A percentile compares a stretch with the other conserved stretches of the same genome.
Evolutionary conservation across 2,113 vertebrate genomes (phyloP).

Genomic region (Paratilapia polleni): DNA sequence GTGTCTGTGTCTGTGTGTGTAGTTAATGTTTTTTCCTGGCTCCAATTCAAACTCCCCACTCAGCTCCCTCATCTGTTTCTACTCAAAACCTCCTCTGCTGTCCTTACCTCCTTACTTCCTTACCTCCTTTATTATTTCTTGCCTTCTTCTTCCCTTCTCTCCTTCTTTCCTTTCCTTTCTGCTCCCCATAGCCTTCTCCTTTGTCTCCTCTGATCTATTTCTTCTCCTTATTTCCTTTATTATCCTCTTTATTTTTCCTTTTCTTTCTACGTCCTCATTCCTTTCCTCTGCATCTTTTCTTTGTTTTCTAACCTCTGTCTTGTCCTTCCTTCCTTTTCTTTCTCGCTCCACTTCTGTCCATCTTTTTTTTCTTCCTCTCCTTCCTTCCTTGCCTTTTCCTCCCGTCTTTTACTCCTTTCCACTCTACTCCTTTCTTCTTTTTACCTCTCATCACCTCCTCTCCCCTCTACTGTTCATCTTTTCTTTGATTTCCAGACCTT

Average conservation of each 20-base stretch:
- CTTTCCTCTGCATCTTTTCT: neutral
- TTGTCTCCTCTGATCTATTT: neutral
- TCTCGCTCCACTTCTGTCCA: no score
- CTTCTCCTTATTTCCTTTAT: neutral
- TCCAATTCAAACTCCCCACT: neutral
- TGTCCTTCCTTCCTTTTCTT: no score
- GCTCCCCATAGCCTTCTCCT: neutral
- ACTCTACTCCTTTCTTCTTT: no score
- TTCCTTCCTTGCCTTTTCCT: no score
- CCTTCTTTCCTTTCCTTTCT: neutral
- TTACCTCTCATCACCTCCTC: no score
- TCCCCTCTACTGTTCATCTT: neutral
- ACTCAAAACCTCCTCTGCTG: neutral
- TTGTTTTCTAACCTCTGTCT: neutral
- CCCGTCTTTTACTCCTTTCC: neutral
- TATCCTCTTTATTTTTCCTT: neutral
- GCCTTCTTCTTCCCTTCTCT: neutral
- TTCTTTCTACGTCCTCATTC: neutral
- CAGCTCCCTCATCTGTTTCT: constrained; percentile 7
- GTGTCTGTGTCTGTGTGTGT: neutral
- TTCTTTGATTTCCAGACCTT: neutral
- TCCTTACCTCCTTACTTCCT: neutral
- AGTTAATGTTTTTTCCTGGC: neutral
- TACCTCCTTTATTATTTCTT: neutral
- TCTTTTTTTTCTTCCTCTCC: no score